phyloP scores from a whole-genome alignment of 2,113 vertebrate species.

The Willisornis vidua region DNA sequence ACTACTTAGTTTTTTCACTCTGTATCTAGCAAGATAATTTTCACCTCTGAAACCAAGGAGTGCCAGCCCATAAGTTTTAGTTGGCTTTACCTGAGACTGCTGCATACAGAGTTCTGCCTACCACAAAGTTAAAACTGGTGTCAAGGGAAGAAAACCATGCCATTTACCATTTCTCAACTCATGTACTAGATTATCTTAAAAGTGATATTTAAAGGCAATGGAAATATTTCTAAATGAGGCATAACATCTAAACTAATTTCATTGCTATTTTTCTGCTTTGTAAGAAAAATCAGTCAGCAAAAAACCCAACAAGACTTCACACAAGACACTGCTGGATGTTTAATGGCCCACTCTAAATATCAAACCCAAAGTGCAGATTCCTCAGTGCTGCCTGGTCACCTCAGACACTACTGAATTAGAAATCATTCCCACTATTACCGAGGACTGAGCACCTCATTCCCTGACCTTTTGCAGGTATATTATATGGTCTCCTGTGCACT shows the following conservation, averaged over 20 bases:
- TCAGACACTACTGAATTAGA: background rate
- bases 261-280: background rate
- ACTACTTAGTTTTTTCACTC: background rate
- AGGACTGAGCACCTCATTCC: background rate
- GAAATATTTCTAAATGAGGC: background rate
- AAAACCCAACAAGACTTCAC: background rate
- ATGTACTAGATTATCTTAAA: background rate
- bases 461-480: conserved; percentile 73
- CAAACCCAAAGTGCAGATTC: background rate
- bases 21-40: background rate
- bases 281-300: background rate
- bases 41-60: background rate
- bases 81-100: background rate
- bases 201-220: background rate
- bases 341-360: background rate
- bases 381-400: background rate
- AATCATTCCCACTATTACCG: background rate
- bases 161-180: background rate
- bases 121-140: background rate
- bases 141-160: background rate
- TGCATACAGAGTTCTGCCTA: background rate
- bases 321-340: background rate
- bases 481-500: conserved; percentile 83
- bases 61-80: background rate
- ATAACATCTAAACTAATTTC: background rate